phyloP scores from a whole-genome alignment of 37 sponge, comb jelly and placozoan species.

The Lycopodina hypogea region DNA sequence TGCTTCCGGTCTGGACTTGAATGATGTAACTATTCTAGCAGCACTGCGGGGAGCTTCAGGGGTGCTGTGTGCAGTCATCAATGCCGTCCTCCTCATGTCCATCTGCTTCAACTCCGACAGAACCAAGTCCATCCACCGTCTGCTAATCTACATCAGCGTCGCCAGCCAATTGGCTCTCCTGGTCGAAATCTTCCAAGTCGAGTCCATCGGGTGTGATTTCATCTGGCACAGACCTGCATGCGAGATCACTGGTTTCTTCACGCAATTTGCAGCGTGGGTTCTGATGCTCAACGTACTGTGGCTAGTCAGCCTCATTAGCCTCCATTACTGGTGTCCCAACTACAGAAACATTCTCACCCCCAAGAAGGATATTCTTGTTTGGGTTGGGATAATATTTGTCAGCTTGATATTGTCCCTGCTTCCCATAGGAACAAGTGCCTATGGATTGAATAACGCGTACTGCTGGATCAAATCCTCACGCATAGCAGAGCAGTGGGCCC shows the following conservation, averaged over 20 bases:
- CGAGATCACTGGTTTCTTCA: neutral
- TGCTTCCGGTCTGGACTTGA: neutral
- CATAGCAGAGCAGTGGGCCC: neutral
- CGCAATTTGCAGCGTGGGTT: conserved; percentile 10
- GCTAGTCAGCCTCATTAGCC: neutral
- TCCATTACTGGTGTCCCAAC: conserved; percentile 16
- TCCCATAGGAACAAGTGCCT: conserved; percentile 1
- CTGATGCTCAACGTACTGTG: conserved; percentile 5
- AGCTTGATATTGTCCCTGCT: neutral
- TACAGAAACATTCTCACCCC: neutral
- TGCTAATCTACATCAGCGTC: conserved; percentile 36
- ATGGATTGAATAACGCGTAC: neutral
- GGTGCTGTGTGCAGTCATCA: conserved; percentile 4
- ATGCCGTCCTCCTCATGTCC: conserved; percentile 19
- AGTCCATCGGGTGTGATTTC: neutral
- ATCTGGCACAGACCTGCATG: neutral
- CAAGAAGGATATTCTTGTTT: neutral
- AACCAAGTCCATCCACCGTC: conserved; percentile 15
- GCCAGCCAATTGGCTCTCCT: conserved; percentile 14
- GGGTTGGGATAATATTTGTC: neutral
- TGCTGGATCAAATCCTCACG: conserved; percentile 28
- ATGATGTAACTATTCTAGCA: conserved; percentile 7
- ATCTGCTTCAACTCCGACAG: conserved; percentile 3
- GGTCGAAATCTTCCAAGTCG: conserved; percentile 7
- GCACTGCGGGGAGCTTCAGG: conserved; percentile 16